Evolutionary conservation across 1,140 invertebrate species (phyloP).

Genomic region (Drosophila littoralis): DNA sequence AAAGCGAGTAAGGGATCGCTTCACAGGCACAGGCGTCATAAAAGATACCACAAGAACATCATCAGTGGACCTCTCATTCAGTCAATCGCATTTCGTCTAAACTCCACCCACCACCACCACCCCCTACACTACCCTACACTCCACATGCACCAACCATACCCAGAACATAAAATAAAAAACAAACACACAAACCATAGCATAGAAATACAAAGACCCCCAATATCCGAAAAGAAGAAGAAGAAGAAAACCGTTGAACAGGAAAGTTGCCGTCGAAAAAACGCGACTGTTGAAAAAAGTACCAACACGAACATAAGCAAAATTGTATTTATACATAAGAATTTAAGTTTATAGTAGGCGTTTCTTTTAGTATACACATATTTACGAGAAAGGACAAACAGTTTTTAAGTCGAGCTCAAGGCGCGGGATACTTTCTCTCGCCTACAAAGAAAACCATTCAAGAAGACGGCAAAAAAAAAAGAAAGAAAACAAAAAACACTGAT

Average conservation of each 20-base stretch:
- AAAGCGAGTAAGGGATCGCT: conserved; percentile 68
- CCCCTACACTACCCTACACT: not conserved
- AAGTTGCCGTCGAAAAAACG: conserved; percentile 12
- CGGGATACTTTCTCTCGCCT: not conserved
- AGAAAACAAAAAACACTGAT: conserved; percentile 19
- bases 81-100: conserved; percentile 42
- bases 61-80: conserved; percentile 38
- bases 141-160: conserved; percentile 20
- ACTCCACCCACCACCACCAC: not conserved
- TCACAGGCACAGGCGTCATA: conserved; percentile 40
- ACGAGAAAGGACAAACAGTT: conserved; percentile 45
- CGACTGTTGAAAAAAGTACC: conserved; percentile 24
- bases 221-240: too few relatives aligned
- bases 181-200: conserved; percentile 17
- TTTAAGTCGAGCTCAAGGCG: conserved; percentile 27
- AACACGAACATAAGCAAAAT: conserved; percentile 58
- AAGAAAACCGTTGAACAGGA: conserved; percentile 1
- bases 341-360: conserved; percentile 79
- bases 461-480: conserved; percentile 11
- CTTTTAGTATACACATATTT: conserved; percentile 58
- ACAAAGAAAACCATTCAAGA: conserved; percentile 1
- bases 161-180: conserved; percentile 9
- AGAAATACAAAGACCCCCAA: conserved; percentile 10
- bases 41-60: conserved; percentile 15
- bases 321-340: conserved; percentile 79